A percentile compares a stretch with the other conserved stretches of the same genome.
phyloP scores from a whole-genome alignment of 2,797 vertebrate genomes.

The Pangasius larnaudii region DNA sequence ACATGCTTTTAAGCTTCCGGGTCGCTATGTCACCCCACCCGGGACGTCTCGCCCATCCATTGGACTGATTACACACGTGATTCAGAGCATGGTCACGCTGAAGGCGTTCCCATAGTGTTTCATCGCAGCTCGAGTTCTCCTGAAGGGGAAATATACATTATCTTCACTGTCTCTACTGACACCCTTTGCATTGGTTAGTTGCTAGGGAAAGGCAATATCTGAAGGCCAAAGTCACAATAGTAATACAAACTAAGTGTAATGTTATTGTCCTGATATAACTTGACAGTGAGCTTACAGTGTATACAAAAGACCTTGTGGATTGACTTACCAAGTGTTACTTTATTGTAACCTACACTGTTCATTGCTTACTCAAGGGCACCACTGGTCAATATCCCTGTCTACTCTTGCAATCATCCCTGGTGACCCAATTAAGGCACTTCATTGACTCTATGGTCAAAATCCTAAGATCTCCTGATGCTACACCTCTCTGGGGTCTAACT shows the following conservation, averaged over 20 bases:
- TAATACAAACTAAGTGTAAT: background rate
- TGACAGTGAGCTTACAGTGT: background rate
- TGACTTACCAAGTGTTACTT: background rate
- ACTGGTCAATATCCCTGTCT: background rate
- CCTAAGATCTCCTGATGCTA: constrained; percentile 1
- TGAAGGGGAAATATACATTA: background rate
- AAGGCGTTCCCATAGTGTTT: no score
- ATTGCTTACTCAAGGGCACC: background rate
- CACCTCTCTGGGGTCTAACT: constrained; percentile 31
- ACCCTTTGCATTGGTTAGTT: background rate
- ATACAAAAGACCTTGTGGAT: background rate
- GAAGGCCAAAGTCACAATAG: background rate
- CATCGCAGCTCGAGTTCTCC: no score
- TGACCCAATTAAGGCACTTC: background rate
- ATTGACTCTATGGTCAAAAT: constrained; percentile 7
- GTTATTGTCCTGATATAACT: no score
- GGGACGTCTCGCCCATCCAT: no score
- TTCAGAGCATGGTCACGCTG: no score
- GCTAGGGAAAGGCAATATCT: background rate
- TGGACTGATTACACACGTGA: no score
- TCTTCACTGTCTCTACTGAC: background rate
- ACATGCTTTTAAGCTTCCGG: no score
- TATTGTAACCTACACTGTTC: background rate
- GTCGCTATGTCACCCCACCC: no score
- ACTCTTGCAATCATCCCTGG: background rate